These are phyloP conservation scores for Esox lucius DNA, from an alignment of 2,797 vertebrate species.

Conservation along the genomic window DNA sequence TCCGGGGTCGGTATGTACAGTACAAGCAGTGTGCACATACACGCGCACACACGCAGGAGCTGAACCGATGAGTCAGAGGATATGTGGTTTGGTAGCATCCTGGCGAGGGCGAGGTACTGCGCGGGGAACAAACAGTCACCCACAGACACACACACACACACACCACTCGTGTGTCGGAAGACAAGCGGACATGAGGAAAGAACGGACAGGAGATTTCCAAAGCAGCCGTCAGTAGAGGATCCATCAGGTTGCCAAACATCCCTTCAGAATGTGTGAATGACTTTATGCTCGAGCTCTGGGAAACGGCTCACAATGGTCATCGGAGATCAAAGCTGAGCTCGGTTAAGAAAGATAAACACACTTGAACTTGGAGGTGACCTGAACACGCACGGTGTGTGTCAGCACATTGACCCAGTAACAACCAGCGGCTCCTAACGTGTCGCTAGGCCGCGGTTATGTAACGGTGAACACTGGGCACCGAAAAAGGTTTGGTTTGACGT, in stretches of 20 bases:
- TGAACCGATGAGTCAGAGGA: slow-evolving; percentile 31
- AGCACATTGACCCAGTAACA: not conserved
- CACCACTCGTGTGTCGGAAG: not conserved
- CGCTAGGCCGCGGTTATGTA: too few species aligned
- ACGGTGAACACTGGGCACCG: too few species aligned
- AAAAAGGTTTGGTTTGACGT: too few species aligned
- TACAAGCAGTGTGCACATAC: not conserved
- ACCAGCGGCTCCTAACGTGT: not conserved
- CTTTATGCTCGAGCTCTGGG: not conserved
- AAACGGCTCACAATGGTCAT: not conserved
- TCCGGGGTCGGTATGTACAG: not conserved
- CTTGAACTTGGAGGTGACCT: not conserved
- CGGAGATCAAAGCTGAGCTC: not conserved
- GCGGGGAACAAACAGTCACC: not conserved
- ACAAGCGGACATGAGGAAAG: not conserved
- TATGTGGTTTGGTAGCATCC: slow-evolving; percentile 18
- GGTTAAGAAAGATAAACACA: not conserved
- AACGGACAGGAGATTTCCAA: not conserved
- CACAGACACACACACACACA: not conserved
- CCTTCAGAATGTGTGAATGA: not conserved
- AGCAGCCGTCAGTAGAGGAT: not conserved
- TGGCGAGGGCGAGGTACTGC: not conserved
- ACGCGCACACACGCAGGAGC: not conserved
- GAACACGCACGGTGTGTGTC: not conserved
- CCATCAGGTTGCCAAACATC: not conserved